A percentile compares a stretch with the other conserved stretches of the same genome.
These are phyloP conservation scores for Zonitis immaculata DNA, from an alignment of 2,888 invertebrate species.

Conservation along the genomic window DNA sequence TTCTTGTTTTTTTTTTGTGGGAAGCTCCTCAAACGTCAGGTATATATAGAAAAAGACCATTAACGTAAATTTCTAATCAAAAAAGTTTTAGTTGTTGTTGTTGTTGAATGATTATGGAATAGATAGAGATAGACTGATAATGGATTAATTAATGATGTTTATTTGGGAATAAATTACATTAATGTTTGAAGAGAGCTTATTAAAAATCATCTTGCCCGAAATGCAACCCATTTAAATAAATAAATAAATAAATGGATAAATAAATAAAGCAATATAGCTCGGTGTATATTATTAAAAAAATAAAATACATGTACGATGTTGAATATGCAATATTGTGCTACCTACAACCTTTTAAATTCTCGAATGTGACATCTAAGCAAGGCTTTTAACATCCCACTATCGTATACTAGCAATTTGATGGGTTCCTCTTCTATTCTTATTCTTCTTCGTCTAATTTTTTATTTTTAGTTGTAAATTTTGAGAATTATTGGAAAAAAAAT, in stretches of 20 bases:
- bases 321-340: constrained; percentile 1
- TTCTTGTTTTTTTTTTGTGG: no score
- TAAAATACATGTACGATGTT: background rate
- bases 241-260: no score
- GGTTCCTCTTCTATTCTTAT: background rate
- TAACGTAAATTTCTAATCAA: no score
- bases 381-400: background rate
- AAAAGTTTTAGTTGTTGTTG: no score
- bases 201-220: background rate
- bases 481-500: background rate
- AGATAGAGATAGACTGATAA: no score
- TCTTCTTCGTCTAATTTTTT: background rate
- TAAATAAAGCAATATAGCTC: background rate
- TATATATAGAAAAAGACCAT: no score
- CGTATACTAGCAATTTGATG: constrained; percentile 2
- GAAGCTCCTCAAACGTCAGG: no score
- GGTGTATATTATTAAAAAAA: background rate
- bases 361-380: constrained; percentile 2
- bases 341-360: constrained; percentile 1
- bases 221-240: background rate
- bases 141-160: no score
- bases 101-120: no score
- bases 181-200: background rate
- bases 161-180: background rate
- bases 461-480: background rate